A percentile compares a stretch with the other conserved stretches of the same genome.
Conservation (phyloP, 2,113 vertebrate species). For the Athene noctua region DNA sequence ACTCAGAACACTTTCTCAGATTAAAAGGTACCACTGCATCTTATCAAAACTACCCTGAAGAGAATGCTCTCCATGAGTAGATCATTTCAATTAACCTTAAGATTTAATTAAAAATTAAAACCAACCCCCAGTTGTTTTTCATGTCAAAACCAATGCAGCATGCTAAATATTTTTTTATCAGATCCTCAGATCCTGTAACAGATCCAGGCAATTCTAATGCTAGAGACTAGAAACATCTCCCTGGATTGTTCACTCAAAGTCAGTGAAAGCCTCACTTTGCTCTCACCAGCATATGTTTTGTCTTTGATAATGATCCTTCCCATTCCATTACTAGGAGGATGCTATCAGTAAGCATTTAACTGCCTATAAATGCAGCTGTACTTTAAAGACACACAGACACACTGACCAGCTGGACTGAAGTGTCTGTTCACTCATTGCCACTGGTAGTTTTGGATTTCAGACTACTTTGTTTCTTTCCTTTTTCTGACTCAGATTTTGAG, state of each 20-base stretch:
- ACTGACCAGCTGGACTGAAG: neutral
- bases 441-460: fast-evolving
- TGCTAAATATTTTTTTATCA: neutral
- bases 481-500: neutral
- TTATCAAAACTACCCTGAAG: neutral
- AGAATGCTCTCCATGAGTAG: fast-evolving
- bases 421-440: neutral
- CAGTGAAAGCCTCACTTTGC: neutral
- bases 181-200: neutral
- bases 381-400: neutral
- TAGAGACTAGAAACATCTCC: neutral
- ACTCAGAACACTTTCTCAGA: neutral
- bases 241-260: neutral
- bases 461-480: fast-evolving
- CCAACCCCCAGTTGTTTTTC: neutral
- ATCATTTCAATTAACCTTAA: neutral
- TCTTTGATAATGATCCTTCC: neutral
- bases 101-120: neutral
- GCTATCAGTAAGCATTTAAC: neutral
- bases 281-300: neutral
- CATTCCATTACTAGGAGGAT: neutral
- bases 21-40: neutral
- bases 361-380: neutral
- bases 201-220: neutral
- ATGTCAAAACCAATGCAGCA: neutral